Conservation (phyloP, 2,113 vertebrate species). For the Miniopterus natalensis region DNA sequence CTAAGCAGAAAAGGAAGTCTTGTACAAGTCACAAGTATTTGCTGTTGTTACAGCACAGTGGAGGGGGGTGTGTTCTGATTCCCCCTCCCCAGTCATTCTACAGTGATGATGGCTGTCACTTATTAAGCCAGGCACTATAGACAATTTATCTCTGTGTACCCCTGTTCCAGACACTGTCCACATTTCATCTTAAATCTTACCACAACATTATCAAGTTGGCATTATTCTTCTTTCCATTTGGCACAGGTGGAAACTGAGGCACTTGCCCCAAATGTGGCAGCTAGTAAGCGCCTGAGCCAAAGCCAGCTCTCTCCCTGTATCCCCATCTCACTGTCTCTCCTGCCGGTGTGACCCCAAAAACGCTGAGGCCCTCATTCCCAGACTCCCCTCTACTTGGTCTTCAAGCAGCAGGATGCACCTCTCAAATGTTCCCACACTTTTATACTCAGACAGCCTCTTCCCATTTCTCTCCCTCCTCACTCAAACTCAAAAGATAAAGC, state of each 20-base stretch:
- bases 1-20: conserved; percentile 11
- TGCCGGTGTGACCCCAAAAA: no score
- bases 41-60: neutral
- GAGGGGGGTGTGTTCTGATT: neutral
- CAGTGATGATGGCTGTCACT: neutral
- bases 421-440: neutral
- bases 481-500: conserved; percentile 37
- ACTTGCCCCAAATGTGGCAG: neutral
- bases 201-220: neutral
- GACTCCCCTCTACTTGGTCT: neutral
- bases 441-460: neutral
- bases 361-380: neutral
- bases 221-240: conserved; percentile 1
- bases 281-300: neutral
- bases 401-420: neutral
- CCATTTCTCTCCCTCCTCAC: neutral
- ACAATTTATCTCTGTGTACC: neutral
- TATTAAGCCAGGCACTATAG: neutral
- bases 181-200: neutral
- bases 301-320: neutral
- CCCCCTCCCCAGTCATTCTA: neutral
- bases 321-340: neutral
- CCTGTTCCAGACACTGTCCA: neutral
- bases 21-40: neutral
- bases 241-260: neutral